Evolutionary conservation across 1,140 invertebrate species (phyloP).

Genomic region (Aporrectodea caliginosa): DNA sequence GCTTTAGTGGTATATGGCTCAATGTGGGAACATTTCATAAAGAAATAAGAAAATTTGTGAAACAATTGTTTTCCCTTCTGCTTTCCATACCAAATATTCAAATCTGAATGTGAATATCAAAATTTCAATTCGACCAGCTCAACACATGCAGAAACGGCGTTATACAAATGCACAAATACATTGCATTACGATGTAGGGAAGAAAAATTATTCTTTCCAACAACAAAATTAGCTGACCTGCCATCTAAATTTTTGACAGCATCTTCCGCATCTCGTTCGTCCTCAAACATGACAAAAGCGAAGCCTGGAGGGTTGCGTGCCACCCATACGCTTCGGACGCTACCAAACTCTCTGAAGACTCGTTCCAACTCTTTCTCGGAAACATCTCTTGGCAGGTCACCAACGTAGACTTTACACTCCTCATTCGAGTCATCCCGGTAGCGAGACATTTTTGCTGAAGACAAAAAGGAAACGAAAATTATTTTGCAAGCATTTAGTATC

Average conservation of each 20-base stretch:
- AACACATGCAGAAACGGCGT: too few species aligned
- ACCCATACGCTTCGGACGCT: conserved; percentile 91
- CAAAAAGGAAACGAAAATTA: not conserved
- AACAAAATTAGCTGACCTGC: too few species aligned
- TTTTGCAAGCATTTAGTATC: not conserved
- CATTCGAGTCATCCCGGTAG: not conserved
- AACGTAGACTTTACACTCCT: conserved; percentile 94
- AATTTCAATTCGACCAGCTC: too few species aligned
- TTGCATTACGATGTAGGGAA: too few species aligned
- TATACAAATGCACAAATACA: too few species aligned
- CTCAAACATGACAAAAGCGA: conserved; percentile 97
- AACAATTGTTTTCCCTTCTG: too few species aligned
- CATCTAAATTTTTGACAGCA: conserved; percentile 87
- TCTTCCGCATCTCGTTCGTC: conserved; percentile 90
- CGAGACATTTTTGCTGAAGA: conserved; percentile 17
- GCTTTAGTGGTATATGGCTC: too few species aligned
- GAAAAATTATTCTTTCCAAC: too few species aligned
- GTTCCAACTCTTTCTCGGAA: conserved; percentile 54
- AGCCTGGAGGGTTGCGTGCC: conserved; percentile 74
- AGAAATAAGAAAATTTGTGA: too few species aligned
- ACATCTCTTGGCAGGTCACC: conserved; percentile 70
- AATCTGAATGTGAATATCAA: too few species aligned
- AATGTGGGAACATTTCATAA: too few species aligned
- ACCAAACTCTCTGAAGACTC: conserved; percentile 91
- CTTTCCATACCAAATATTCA: too few species aligned